These are phyloP conservation scores for Pammene fasciana DNA, from an alignment of 2,888 invertebrate species.

Conservation along the genomic window DNA sequence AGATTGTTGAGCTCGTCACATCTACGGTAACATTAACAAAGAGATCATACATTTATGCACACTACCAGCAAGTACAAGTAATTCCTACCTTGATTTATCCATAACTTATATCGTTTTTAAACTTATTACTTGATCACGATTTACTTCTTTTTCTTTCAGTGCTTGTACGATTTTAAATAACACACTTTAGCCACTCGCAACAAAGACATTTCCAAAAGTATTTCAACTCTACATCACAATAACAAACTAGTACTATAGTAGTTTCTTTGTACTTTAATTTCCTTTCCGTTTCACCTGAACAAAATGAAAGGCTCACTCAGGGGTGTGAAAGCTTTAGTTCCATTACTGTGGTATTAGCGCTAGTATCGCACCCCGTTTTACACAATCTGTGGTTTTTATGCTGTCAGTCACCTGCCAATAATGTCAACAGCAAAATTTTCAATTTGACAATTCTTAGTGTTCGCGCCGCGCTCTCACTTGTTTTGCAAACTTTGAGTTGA, in stretches of 20 bases:
- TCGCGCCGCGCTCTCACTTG: no score
- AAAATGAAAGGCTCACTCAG: conserved; percentile 20
- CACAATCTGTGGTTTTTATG: no score
- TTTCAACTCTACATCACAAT: conserved; percentile 6
- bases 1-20: background rate
- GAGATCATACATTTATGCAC: background rate
- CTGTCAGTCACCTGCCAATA: no score
- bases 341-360: no score
- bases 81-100: conserved; percentile 60
- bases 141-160: background rate
- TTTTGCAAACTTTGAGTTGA: no score
- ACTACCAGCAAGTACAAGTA: background rate
- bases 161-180: background rate
- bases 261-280: conserved; percentile 16
- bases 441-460: no score
- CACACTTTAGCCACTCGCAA: background rate
- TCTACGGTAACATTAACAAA: background rate
- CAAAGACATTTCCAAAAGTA: background rate
- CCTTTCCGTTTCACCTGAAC: conserved; percentile 4
- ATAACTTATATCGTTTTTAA: conserved; percentile 45
- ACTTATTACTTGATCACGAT: conserved; percentile 6
- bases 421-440: no score
- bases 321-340: no score
- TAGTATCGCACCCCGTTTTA: no score
- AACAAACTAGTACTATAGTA: background rate